Conservation (phyloP, 2,888 invertebrate species). For the Melinopterus prodromus region DNA sequence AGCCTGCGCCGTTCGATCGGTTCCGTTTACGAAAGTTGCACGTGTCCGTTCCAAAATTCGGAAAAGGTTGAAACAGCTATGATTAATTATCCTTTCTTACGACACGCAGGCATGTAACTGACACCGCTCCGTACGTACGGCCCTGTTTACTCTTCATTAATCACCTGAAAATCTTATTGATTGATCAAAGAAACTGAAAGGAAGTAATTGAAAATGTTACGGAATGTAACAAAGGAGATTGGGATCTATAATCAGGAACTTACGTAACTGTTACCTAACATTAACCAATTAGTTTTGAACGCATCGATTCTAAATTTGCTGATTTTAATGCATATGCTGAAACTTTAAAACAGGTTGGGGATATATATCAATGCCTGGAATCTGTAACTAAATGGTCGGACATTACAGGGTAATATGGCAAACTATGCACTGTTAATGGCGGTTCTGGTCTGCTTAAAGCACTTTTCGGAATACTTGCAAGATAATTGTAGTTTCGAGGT, state of each 20-base stretch:
- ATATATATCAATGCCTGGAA: neutral
- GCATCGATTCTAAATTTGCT: too few species aligned
- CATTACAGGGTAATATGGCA: neutral
- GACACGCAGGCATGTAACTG: conserved; percentile 51
- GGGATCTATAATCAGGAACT: neutral
- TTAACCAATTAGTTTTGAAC: too few species aligned
- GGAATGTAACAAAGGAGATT: neutral
- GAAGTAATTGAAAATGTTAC: conserved; percentile 4
- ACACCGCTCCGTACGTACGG: conserved; percentile 47
- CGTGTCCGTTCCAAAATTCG: conserved; percentile 35
- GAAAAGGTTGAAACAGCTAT: conserved; percentile 40
- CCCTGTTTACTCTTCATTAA: conserved; percentile 53
- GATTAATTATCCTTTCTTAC: conserved; percentile 49
- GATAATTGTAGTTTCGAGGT: neutral
- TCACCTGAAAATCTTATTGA: conserved; percentile 50
- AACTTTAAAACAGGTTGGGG: too few species aligned
- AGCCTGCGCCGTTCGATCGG: neutral
- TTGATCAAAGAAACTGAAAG: conserved; percentile 42
- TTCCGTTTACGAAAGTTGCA: conserved; percentile 21
- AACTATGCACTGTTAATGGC: neutral
- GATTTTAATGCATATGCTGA: too few species aligned
- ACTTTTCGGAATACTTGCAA: neutral
- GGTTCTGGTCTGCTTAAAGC: neutral
- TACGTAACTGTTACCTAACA: too few species aligned
- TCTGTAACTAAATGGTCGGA: neutral